These are phyloP conservation scores for Hesperia comma DNA, from an alignment of 2,888 invertebrate species.

Conservation along the genomic window DNA sequence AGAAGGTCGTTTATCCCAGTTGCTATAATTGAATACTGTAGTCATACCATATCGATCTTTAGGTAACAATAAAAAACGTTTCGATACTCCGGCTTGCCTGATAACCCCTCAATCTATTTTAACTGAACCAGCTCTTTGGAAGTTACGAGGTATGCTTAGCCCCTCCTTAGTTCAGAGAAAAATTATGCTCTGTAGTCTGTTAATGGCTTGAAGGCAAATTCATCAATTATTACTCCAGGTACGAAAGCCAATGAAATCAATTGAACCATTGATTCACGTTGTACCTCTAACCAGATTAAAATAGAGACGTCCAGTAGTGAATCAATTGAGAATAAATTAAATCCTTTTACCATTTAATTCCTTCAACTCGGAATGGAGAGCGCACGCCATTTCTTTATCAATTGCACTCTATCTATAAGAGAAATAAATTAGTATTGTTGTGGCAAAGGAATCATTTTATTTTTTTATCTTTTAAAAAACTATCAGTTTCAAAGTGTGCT, in stretches of 20 bases:
- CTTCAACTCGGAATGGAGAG: neutral
- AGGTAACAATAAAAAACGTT: too few relatives aligned
- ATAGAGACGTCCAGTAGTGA: conserved; percentile 9
- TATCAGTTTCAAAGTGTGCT: too few relatives aligned
- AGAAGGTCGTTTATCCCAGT: too few relatives aligned
- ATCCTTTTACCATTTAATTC: conserved; percentile 11
- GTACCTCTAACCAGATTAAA: conserved; percentile 3
- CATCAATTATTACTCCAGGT: neutral
- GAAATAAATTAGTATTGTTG: conserved; percentile 10
- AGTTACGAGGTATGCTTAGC: too few relatives aligned
- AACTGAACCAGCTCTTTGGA: too few relatives aligned
- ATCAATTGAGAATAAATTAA: conserved; percentile 20
- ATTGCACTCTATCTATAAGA: conserved; percentile 10
- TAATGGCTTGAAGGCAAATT: too few relatives aligned
- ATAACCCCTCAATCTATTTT: too few relatives aligned
- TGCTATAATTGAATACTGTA: too few relatives aligned
- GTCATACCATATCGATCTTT: too few relatives aligned
- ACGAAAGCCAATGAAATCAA: neutral
- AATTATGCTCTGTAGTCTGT: neutral
- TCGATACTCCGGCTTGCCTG: too few relatives aligned
- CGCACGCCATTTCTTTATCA: neutral
- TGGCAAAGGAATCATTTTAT: neutral
- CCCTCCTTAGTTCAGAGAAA: neutral
- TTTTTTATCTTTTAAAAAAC: too few relatives aligned
- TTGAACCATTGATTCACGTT: neutral